A percentile compares a stretch with the other conserved stretches of the same genome.
phyloP scores from a whole-genome alignment of 2,888 invertebrate genomes.

The Exephanes ischioxanthus region DNA sequence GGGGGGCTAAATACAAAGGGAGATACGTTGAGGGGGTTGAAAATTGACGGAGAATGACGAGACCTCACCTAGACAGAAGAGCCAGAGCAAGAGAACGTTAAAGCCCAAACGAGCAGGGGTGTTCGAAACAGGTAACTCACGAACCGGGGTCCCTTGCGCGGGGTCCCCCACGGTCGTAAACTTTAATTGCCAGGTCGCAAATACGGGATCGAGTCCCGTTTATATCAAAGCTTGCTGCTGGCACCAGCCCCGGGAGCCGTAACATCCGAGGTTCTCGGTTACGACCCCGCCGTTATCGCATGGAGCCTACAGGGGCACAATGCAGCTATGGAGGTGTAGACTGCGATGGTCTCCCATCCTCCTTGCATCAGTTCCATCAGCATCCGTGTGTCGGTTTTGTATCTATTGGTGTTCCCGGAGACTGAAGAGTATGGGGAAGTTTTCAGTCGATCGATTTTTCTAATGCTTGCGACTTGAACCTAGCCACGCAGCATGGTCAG shows the following conservation, averaged over 20 bases:
- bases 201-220: constrained; percentile 76
- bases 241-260: constrained; percentile 68
- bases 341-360: constrained; percentile 43
- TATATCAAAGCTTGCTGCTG: constrained; percentile 72
- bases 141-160: constrained; percentile 48
- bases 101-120: constrained; percentile 61
- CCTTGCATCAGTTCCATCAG: constrained; percentile 38
- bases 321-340: constrained; percentile 32
- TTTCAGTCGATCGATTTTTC: neutral
- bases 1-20: constrained; percentile 42
- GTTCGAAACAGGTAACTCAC: constrained; percentile 78
- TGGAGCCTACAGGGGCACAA: constrained; percentile 62
- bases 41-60: constrained; percentile 61
- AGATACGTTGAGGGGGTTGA: constrained; percentile 46
- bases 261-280: constrained; percentile 65
- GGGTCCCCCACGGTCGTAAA: constrained; percentile 78
- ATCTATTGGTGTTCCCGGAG: constrained; percentile 34
- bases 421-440: neutral
- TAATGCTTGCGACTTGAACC: neutral
- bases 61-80: constrained; percentile 56
- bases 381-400: constrained; percentile 38
- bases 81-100: constrained; percentile 40
- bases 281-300: constrained; percentile 65
- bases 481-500: too few relatives aligned
- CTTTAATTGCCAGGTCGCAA: constrained; percentile 81